phyloP scores from a whole-genome alignment of 1,140 invertebrate genomes.

The Stegodyphus mimosarum region DNA sequence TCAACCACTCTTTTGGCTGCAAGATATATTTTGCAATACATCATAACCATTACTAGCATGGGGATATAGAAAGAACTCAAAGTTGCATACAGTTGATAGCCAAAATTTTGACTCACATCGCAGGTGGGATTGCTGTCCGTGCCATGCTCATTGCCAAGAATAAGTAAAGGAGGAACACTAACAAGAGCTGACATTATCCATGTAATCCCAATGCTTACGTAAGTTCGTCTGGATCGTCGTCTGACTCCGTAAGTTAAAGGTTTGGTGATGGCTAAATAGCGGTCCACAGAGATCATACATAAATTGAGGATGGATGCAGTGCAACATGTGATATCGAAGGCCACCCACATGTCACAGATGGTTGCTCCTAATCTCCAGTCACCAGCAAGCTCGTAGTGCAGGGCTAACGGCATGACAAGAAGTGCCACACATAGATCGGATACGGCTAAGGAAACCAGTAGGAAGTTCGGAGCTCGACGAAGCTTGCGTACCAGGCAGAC shows the following conservation, averaged over 20 bases:
- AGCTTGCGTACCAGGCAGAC: slow-evolving; percentile 89
- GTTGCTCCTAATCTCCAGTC: slow-evolving; percentile 87
- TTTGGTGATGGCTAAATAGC: slow-evolving; percentile 92
- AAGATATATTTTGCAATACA: slow-evolving; percentile 95
- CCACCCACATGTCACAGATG: slow-evolving; percentile 82
- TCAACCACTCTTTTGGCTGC: slow-evolving; percentile 74
- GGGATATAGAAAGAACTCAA: slow-evolving; percentile 95
- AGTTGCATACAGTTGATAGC: slow-evolving; percentile 89
- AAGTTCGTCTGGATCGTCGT: slow-evolving; percentile 88
- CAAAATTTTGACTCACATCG: slow-evolving; percentile 67
- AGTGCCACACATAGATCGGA: slow-evolving; percentile 81
- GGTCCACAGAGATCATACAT: slow-evolving; percentile 83
- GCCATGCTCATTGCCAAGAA: slow-evolving; percentile 82
- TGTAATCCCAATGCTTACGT: slow-evolving; percentile 86
- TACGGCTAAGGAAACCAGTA: slow-evolving; percentile 91
- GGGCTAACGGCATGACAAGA: slow-evolving; percentile 79
- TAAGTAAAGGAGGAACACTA: slow-evolving; percentile 79
- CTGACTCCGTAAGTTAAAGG: slow-evolving; percentile 92
- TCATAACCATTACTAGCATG: slow-evolving; percentile 94
- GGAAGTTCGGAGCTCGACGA: slow-evolving; percentile 76
- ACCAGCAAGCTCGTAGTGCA: slow-evolving; percentile 81
- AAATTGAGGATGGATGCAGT: slow-evolving; percentile 95
- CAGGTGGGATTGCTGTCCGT: slow-evolving; percentile 62
- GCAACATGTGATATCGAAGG: slow-evolving; percentile 95
- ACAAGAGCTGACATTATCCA: slow-evolving; percentile 94